Evolutionary conservation across 2,113 vertebrate species (phyloP).

Genomic region (Silurus meridionalis): DNA sequence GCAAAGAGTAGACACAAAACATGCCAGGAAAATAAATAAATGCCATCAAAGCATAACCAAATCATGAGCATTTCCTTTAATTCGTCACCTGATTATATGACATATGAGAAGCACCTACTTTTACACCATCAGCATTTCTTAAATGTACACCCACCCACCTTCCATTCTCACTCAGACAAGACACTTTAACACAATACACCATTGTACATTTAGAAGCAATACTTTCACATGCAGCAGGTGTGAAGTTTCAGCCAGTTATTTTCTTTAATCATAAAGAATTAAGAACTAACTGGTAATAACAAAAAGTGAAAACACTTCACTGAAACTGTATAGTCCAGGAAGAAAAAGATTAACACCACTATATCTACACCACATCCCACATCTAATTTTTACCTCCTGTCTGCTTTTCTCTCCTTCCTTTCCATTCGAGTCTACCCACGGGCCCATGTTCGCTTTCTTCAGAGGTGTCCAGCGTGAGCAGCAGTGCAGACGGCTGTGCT

Average conservation of each 20-base stretch:
- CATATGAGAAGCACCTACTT: neutral
- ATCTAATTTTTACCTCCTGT: conserved; percentile 61
- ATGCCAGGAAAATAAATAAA: neutral
- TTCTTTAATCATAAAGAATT: neutral
- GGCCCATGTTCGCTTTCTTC: conserved; percentile 56
- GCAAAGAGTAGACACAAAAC: neutral
- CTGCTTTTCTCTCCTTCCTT: conserved; percentile 54
- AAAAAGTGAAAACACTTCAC: neutral
- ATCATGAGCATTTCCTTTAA: neutral
- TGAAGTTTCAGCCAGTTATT: neutral
- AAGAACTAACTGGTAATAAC: neutral
- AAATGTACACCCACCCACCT: neutral
- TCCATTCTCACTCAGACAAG: neutral
- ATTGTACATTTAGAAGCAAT: neutral
- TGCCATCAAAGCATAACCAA: neutral
- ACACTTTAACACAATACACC: neutral
- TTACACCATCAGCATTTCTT: neutral
- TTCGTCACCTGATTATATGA: too few species aligned
- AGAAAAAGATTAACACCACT: neutral
- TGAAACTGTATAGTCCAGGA: neutral
- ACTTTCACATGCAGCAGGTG: neutral
- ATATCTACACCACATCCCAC: neutral
- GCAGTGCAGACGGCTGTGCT: conserved; percentile 19
- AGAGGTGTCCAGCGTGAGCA: conserved; percentile 27
- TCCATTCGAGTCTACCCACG: conserved; percentile 57